Evolutionary conservation across 2,797 vertebrate genomes (phyloP), one percentile per base, ranked within the genome.

Genomic region (Danio choprae): DNA sequence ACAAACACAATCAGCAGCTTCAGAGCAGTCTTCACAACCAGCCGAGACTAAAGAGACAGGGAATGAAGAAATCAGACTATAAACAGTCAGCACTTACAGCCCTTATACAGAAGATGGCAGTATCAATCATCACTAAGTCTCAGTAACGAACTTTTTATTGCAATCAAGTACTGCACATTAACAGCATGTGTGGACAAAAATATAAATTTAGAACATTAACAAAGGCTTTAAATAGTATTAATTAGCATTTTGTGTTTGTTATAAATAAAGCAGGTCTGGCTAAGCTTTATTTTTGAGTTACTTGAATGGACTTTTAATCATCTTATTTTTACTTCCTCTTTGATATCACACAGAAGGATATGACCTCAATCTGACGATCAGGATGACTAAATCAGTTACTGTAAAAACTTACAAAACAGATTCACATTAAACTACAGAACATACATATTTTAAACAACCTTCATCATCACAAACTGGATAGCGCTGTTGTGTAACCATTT

Each of bases 1-100:
- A 98, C 97, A 1, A 98, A 99, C 83, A 99, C 96, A 38, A 99
- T 96, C 80, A 99, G 95, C 80, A 98, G 95, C 91, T 99, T 99
- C 89, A 99, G 92, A 0, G 96, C 92, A 0, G 95, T 98, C 89
- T 99, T 99, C 87, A 98, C 96, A 89, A 98, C 95, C 87, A 99
- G 89, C 40, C 97, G 97, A 76, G 96, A 98, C 97, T 99, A 84
- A 41, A 55, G 3, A 74, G 8, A 88, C 4, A 70, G 1, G 64
- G 6, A 77, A 8, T 46, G 9, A 74, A 11, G 83, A n/a, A 40
- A 5, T 41, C 10, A 74, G 5, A n/a, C 29, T 8, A 11, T n/a
- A 2, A n/a, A 58, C 36, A 69, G 40, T 1, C 1, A 44, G 22
- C 4, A 29, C 53, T 79, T 77, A 60, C 68, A 60, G 7, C 4